Evolutionary conservation across 1,140 invertebrate species (phyloP), one percentile per base, ranked within the genome.

Genomic region (Halesus radiatus): DNA sequence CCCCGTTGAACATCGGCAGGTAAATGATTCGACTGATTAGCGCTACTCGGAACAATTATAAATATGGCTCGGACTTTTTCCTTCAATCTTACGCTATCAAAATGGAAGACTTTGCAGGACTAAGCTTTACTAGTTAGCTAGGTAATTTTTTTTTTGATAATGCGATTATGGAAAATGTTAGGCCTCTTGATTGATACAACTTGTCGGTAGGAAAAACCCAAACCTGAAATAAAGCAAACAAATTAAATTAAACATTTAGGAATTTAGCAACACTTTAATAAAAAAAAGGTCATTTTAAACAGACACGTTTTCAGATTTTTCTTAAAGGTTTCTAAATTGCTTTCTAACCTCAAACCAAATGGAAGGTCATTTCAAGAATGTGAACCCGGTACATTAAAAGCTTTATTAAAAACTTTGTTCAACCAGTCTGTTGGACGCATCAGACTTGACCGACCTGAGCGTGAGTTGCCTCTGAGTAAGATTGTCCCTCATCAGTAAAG

Each of bases 31-130:
- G 60, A 23, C 15, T 22, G 23, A 3, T 8, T 16, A 29, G 66
- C 26, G 16, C 13, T 16, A 16, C 26, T 64, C 37, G 37, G 20
- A 50, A 70, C 32, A 4, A 50, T 22, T 50, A 70, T 66, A 70
- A 52, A 29, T 72, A 78, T 80, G 81, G 81, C 77, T 82, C 78
- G 77, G 81, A 79, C 70, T 54, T 74, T 64, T 64, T 23, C 80
- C 68, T 79, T 79, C 80, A 78, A 78, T 79, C 80, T 75, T 83
- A 83, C 76, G 64, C 78, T 83, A 83, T 58, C 72, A 83, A 80
- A 80, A 83, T 83, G 81, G 81, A 83, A 83, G 81, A 83, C 81
- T 80, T 83, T 68, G 62, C 81, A 78, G 81, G 79, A 83, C 81
- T 83, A 83, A 76, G 81, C 79, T 73, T 76, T 78, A 23, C 52